Base-by-base conservation (phyloP, 2,113 vertebrate species). In the Oreamnos americanus region DNA sequence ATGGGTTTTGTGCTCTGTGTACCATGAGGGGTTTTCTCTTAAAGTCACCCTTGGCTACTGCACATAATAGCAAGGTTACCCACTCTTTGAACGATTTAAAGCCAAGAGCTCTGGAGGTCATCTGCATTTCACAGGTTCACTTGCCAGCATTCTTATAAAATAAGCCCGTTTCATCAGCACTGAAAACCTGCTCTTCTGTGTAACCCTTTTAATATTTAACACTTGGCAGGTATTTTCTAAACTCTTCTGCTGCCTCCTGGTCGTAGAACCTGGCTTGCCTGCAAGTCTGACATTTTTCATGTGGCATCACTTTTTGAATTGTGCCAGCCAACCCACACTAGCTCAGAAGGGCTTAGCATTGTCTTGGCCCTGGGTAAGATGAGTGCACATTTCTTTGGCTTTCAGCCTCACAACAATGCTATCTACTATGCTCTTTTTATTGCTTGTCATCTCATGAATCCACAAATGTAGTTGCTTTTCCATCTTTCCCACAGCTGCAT, bases 21-120 rank as follows among this genome's bases (percentile, higher is more conserved):
- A 79, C 64, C 90, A 93, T 33, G 25, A 94, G 86, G 33, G 57
- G 45, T 67, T 95, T 97, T 67, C 90, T 79, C 64, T 90, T 92
- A 47, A 67, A 95, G 36, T 79, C 25, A 0, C 86, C 87, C 71
- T 87, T 92, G 81, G 81, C n/a, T 23, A 47, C 55, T 47, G 76
- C 33, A 78, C 58, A 71, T 6, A 91, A 26, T 3, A 96, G 64
- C 85, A 88, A 87, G 86, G 58, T 53, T 57, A 39, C 39, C 1
- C 0, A 15, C 43, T 96, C 39, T 82, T 51, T n/a, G 25, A 64
- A n/a, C 7, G 78, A 21, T n/a, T 87, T 78, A 60, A 55, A 94
- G 78, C n/a, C 55, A 51, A 95, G 13, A 17, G 51, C 13, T 76
- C 76, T 83, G 53, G 83, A 53, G 51, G 82, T 60, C 25, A n/a